Base-by-base conservation (phyloP, 2,888 invertebrate species). In the Andricus quercusramuli region DNA sequence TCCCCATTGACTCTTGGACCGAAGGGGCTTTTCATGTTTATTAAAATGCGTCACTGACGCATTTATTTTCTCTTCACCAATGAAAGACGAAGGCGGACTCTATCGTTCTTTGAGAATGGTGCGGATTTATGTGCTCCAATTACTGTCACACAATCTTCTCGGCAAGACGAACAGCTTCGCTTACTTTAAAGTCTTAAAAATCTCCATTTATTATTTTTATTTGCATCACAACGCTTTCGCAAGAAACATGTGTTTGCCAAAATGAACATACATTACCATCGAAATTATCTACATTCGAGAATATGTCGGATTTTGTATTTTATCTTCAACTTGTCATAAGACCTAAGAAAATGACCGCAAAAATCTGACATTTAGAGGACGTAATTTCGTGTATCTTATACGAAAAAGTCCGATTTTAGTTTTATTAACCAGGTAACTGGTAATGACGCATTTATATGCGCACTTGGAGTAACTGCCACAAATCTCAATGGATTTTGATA, bases 1-100 rank as follows among this genome's bases (percentile, higher is more conserved):
- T 62, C 62, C 25, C 25, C 80, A 41, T 47, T 78, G 77, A 82
- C 68, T 83, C 79, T 80, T 44, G 70, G 77, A 67, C 83, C 79
- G 77, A 62, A 83, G 83, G 78, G 78, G 80, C 79, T 83, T 82
- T 81, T 81, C 83, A 81, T 81, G 82, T 83, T 83, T 79, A 82
- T 83, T 82, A 83, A 83, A 83, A 79, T 80, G 78, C 80, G 79
- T 83, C 62, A 62, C 25, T 2, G 15, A 25, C 44, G 44, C 15
- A 44, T 44, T 44, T 25, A 62, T 62, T 25, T 62, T 62, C 62
- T 15, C 15, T 25, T 62, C 25, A 25, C 25, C 25, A 62, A 25
- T 15, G 44, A 44, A 15, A 6, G 62, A 22, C 15, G 5, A 62
- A 62, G 56, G 56, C 56, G 56, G n/a, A 20, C 56, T 9, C 9